Base-by-base conservation (phyloP, 2,113 vertebrate species). In the Nettapus auritus region DNA sequence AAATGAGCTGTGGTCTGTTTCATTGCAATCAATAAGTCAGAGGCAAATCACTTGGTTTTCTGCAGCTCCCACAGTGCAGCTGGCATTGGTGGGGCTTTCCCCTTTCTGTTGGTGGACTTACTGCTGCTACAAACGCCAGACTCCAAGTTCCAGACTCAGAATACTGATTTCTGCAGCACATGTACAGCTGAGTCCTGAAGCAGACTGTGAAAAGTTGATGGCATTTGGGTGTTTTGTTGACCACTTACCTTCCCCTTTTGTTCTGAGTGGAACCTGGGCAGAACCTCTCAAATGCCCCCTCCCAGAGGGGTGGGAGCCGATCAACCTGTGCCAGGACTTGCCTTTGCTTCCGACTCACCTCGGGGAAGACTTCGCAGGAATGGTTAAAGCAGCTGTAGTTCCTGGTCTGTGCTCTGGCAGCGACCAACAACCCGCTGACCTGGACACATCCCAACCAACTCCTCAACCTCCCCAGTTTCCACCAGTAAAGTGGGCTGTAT, bases 171-270 rank as follows among this genome's bases (percentile, higher is more conserved):
- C 11, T n/a, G 22, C 33, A 64, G 55, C 34, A 19, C 36, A 13
- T n/a, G 28, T 15, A 52, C 20, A 66, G 82, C 67, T 13, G 11
- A 42, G 53, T 21, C 17, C 44, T 13, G 13, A 44, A 66, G 33
- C 17, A 12, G 4, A 15, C 40, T 4, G n/a, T 0, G 0, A 38
- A 33, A 50, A 68, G 52, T 9, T 0, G 2, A 3, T 1, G 59
- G 76, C 31, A 22, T 23, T 28, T 10, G 59, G 71, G 55, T 11
- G 5, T 5, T 13, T 13, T 18, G 13, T 3, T 13, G 68, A 11
- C 53, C 17, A 14, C 9, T 4, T 31, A n/a, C 29, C 44, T 13
- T 42, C n/a, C 33, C 42, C 18, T 36, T 17, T 3, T 6, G 22
- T 6, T 70, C 9, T 3, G 26, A 8, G 59, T 18, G 11, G 6